Percentiles rank a stretch among this genome's conserved stretches.
phyloP scores from a whole-genome alignment of 2,888 invertebrate species.

The Andrena camellia region DNA sequence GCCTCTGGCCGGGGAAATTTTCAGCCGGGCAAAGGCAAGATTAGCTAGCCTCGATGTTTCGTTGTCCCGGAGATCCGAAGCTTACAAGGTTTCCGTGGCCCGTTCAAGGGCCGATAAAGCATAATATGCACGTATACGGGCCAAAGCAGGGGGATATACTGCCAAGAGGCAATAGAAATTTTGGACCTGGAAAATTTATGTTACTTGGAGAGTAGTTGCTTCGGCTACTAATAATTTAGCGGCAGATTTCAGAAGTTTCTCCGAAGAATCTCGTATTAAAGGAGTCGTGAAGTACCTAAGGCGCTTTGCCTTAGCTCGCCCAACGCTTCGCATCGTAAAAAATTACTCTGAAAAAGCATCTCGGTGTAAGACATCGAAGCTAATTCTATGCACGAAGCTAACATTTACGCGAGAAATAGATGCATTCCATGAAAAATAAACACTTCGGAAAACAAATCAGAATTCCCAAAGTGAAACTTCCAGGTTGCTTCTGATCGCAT shows the following conservation, averaged over 20 bases:
- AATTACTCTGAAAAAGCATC: conserved; percentile 24
- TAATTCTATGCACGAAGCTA: too few relatives aligned
- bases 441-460: too few relatives aligned
- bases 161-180: conserved; percentile 24
- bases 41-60: conserved; percentile 14
- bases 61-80: neutral
- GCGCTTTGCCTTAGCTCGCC: neutral
- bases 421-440: too few relatives aligned
- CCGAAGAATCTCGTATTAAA: conserved; percentile 1
- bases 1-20: neutral
- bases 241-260: conserved; percentile 3
- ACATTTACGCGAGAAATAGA: too few relatives aligned
- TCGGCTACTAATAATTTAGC: conserved; percentile 31
- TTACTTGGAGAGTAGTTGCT: conserved; percentile 4
- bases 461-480: too few relatives aligned
- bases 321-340: neutral
- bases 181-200: conserved; percentile 34
- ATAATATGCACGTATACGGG: neutral
- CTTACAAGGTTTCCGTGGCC: conserved; percentile 1
- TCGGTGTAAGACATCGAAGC: too few relatives aligned
- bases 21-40: conserved; percentile 9
- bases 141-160: neutral
- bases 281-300: neutral
- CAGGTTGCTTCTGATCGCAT: too few relatives aligned
- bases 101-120: conserved; percentile 31